phyloP scores from a whole-genome alignment of 2,888 invertebrate species.

The Sthenelais limicola region DNA sequence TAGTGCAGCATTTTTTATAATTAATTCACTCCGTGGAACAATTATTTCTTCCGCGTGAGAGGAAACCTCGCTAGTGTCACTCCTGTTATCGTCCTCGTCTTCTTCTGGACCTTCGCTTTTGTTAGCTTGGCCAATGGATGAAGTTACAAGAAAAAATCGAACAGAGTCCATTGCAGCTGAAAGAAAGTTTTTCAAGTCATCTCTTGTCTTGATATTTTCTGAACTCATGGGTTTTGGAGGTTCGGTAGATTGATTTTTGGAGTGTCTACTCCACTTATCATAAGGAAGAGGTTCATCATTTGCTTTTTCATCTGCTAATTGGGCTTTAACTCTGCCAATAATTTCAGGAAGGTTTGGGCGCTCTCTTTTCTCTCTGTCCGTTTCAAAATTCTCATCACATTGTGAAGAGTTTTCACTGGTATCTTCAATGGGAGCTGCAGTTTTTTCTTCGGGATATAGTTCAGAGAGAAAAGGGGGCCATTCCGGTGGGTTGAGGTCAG shows the following conservation, averaged over 20 bases:
- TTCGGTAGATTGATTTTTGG: no score
- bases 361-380: neutral
- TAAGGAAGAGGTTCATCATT: no score
- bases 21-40: neutral
- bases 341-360: no score
- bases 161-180: constrained; percentile 29
- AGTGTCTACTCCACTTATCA: no score
- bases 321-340: no score
- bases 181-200: constrained; percentile 10
- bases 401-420: neutral
- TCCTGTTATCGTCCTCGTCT: neutral
- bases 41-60: neutral
- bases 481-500: constrained; percentile 19
- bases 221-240: neutral
- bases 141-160: constrained; percentile 18
- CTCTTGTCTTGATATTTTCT: neutral
- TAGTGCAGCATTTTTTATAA: constrained; percentile 15
- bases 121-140: constrained; percentile 2
- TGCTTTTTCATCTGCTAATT: no score
- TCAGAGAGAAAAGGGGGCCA: constrained; percentile 8
- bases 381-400: neutral
- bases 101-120: neutral
- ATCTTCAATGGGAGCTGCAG: neutral
- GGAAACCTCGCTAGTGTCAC: no score
- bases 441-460: neutral